Evolutionary conservation across 2,113 vertebrate genomes (phyloP).

Genomic region (Arizona elegans): DNA sequence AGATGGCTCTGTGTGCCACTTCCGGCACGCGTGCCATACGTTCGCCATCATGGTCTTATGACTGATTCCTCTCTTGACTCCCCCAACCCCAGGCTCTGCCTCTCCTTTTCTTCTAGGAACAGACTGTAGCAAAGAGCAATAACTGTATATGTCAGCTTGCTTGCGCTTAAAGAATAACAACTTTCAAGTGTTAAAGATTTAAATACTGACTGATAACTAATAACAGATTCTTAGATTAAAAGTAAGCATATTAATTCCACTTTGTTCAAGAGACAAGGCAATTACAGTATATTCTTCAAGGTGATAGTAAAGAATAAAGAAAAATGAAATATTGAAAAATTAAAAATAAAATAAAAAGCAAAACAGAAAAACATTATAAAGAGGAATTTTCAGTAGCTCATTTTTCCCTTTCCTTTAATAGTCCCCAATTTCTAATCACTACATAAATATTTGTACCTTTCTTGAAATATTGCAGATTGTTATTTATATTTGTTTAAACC

Average conservation of each 20-base stretch:
- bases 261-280: background rate
- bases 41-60: too few species aligned
- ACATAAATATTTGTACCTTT: background rate
- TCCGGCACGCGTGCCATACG: too few species aligned
- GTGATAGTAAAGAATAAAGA: background rate
- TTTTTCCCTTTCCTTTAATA: background rate
- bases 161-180: background rate
- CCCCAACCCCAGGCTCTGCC: background rate
- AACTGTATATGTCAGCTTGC: background rate
- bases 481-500: background rate
- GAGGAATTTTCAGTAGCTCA: background rate
- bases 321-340: background rate
- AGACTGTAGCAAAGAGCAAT: background rate
- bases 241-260: background rate
- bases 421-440: background rate
- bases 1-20: too few species aligned
- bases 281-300: background rate
- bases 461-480: background rate
- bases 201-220: background rate
- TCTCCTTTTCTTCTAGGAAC: background rate
- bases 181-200: background rate
- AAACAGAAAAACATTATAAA: background rate
- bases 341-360: background rate
- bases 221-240: background rate
- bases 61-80: background rate